A percentile compares a stretch with the other conserved stretches of the same genome.
phyloP scores from a whole-genome alignment of 30 jellyfish, hydroid and myxozoan genomes.

The Rhopilema esculentum region DNA sequence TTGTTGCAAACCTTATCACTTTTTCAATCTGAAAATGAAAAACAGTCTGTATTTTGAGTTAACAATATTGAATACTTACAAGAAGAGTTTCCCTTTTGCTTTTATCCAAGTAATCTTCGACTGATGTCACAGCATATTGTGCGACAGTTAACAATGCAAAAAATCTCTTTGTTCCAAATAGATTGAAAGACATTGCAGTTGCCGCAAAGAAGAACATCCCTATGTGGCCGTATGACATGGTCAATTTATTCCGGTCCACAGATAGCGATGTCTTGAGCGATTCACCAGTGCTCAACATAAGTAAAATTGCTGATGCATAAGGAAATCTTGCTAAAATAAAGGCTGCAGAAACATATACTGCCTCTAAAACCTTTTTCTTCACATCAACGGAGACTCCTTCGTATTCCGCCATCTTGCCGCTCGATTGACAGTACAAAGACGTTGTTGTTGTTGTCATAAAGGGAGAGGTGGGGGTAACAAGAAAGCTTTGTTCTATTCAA shows the following conservation, averaged over 20 bases:
- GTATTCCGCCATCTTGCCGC: slow-evolving; percentile 20
- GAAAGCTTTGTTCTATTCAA: too few relatives aligned
- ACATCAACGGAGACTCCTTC: not conserved
- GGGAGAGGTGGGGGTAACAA: too few relatives aligned
- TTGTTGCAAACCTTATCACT: too few relatives aligned
- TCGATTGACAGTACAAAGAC: not conserved
- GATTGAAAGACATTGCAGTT: slow-evolving; percentile 87
- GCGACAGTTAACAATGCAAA: slow-evolving; percentile 78
- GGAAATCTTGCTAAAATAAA: slow-evolving; percentile 87
- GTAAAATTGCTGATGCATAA: slow-evolving; percentile 81
- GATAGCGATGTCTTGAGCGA: slow-evolving; percentile 38
- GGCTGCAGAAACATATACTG: slow-evolving; percentile 40
- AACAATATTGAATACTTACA: not conserved
- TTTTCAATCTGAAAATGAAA: too few relatives aligned
- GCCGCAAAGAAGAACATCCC: slow-evolving; percentile 85
- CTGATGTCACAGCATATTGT: slow-evolving; percentile 57
- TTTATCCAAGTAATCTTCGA: slow-evolving; percentile 59
- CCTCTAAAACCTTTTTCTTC: slow-evolving; percentile 29
- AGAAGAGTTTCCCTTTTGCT: not conserved
- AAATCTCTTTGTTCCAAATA: slow-evolving; percentile 72
- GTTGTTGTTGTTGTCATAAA: slow-evolving; percentile 32
- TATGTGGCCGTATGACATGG: slow-evolving; percentile 69
- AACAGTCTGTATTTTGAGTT: too few relatives aligned
- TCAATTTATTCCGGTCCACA: slow-evolving; percentile 19
- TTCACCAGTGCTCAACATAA: slow-evolving; percentile 90